Percentiles rank a stretch among this genome's conserved stretches.
Evolutionary conservation across 1,140 invertebrate genomes (phyloP).

Genomic region (Macrobrachium nipponense): DNA sequence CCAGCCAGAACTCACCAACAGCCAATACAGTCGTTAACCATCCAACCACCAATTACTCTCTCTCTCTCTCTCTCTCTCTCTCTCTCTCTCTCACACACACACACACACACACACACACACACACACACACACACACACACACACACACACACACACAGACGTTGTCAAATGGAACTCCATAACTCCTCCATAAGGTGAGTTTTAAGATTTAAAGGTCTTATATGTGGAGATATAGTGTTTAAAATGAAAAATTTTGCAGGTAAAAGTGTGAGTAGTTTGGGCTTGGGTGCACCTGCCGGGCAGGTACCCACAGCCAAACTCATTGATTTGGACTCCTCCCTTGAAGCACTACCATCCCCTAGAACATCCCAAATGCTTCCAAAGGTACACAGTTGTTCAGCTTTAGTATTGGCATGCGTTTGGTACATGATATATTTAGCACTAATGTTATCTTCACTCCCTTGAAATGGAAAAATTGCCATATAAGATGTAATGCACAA

Average conservation of each 20-base stretch:
- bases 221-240: no score
- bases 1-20: no score
- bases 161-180: no score
- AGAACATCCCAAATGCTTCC: conserved; percentile 32
- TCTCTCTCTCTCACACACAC: no score
- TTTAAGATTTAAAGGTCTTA: no score
- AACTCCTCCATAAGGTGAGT: no score
- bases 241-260: conserved; percentile 21
- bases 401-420: background rate
- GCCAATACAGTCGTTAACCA: no score
- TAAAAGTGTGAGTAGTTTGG: conserved; percentile 50
- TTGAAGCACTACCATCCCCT: conserved; percentile 36
- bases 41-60: no score
- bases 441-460: background rate
- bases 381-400: conserved; percentile 33
- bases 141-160: background rate
- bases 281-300: conserved; percentile 6
- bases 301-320: conserved; percentile 56
- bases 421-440: background rate
- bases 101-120: no score
- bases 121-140: no score
- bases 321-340: conserved; percentile 50
- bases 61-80: no score
- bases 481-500: no score
- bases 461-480: background rate